Conservation (phyloP, 2,113 vertebrate genomes). For the Oophaga pumilio region DNA sequence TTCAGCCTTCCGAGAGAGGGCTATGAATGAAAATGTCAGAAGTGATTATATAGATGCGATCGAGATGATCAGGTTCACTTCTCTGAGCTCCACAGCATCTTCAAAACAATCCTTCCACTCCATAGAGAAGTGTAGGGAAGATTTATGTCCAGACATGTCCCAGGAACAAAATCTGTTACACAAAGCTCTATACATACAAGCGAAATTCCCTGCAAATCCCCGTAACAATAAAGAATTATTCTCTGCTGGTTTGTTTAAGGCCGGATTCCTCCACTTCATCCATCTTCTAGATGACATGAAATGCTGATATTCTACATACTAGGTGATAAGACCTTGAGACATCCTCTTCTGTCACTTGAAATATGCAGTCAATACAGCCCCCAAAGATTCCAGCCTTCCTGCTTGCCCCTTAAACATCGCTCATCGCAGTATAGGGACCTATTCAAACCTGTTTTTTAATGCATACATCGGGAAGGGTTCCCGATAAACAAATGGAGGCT, state of each 20-base stretch:
- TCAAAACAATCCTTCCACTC: not conserved
- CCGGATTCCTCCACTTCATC: not conserved
- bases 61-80: too few species aligned
- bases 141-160: constrained; percentile 65
- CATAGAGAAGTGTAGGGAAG: not conserved
- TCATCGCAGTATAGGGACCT: too few species aligned
- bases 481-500: too few species aligned
- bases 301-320: not conserved
- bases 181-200: constrained; percentile 17
- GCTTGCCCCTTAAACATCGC: too few species aligned
- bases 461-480: too few species aligned
- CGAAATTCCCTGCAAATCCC: constrained; percentile 10
- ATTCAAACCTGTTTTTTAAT: too few species aligned
- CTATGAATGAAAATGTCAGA: too few species aligned
- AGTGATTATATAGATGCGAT: too few species aligned
- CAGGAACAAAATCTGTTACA: not conserved
- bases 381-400: too few species aligned
- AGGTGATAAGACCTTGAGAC: not conserved
- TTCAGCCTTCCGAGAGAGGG: too few species aligned
- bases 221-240: not conserved
- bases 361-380: too few species aligned
- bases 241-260: not conserved
- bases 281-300: not conserved
- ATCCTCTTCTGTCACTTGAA: not conserved
- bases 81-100: not conserved